Conservation (phyloP, 1,140 invertebrate genomes). For the Papilio glaucus region DNA sequence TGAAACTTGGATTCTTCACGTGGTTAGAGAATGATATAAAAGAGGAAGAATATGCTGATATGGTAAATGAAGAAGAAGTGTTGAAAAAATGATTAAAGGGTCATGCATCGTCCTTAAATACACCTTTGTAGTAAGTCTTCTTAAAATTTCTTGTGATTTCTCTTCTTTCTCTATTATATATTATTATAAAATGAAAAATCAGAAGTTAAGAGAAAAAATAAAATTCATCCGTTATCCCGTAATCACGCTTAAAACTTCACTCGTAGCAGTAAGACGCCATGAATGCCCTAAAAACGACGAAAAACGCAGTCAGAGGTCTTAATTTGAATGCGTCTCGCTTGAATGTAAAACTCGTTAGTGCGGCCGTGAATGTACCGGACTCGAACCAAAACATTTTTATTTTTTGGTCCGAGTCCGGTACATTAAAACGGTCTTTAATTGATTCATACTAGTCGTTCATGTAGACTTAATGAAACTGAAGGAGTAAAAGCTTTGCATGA, state of each 20-base stretch:
- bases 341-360: slow-evolving; percentile 62
- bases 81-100: no score
- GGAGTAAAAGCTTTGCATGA: slow-evolving; percentile 52
- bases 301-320: slow-evolving; percentile 53
- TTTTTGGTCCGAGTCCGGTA: no score
- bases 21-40: no score
- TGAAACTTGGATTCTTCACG: no score
- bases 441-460: slow-evolving; percentile 35
- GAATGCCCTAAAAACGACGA: slow-evolving; percentile 55
- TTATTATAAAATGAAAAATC: neutral
- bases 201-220: neutral
- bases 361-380: slow-evolving; percentile 37
- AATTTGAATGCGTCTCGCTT: slow-evolving; percentile 55
- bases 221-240: neutral
- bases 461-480: slow-evolving; percentile 52
- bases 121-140: no score
- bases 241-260: slow-evolving; percentile 43
- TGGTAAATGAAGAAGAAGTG: no score
- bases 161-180: no score
- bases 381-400: slow-evolving; percentile 50
- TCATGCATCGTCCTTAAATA: no score
- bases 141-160: no score
- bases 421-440: slow-evolving; percentile 39
- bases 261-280: slow-evolving; percentile 41
- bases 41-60: no score